Base-by-base conservation (phyloP, 2,113 vertebrate species). In the Hypomesus transpacificus region DNA sequence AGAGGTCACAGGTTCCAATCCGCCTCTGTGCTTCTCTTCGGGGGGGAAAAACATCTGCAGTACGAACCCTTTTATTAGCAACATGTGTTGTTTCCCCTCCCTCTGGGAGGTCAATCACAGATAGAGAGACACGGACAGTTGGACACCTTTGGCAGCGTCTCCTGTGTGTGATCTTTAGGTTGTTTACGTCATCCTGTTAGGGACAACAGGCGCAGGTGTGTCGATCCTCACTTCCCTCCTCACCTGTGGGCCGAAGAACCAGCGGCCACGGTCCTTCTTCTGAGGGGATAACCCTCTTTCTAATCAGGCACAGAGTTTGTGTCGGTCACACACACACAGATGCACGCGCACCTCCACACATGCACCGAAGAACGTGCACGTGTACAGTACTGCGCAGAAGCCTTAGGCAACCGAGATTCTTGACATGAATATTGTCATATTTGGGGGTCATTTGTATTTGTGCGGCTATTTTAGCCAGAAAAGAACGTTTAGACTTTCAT, bases 261-360 rank as follows among this genome's bases (percentile, higher is more conserved):
- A 70, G 75, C 75, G 75, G 79, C 71, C 61, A 76, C 67, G 53
- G 56, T 56, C 14, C 24, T 26, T 26, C 24, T 26, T 75, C 72
- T 17, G 1, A 75, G 26, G 70, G 70, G 9, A 11, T 73, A 77
- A 78, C 0, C 22, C 8, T 17, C 17, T 21, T 57, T 78, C 68
- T 76, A 73, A 84, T 87, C 80, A 79, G 70, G 26, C 66, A 76
- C 70, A 71, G 68, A 80, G 72, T 68, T 72, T 77, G 67, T 81
- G 83, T 78, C 76, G 77, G 70, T 75, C 66, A 74, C 69, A 60
- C 17, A 64, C 70, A n/a, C 3, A 26, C 60, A 71, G 59, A 82
- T 8, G 34, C 67, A 34, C 18, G 26, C 24, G 64, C 59, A 65
- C 28, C 31, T 6, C 13, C 18, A 53, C 46, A 63, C 21, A 63